Percentiles rank a stretch among this genome's conserved stretches.
Evolutionary conservation across 2,113 vertebrate genomes (phyloP).

Genomic region (Pituophis catenifer): DNA sequence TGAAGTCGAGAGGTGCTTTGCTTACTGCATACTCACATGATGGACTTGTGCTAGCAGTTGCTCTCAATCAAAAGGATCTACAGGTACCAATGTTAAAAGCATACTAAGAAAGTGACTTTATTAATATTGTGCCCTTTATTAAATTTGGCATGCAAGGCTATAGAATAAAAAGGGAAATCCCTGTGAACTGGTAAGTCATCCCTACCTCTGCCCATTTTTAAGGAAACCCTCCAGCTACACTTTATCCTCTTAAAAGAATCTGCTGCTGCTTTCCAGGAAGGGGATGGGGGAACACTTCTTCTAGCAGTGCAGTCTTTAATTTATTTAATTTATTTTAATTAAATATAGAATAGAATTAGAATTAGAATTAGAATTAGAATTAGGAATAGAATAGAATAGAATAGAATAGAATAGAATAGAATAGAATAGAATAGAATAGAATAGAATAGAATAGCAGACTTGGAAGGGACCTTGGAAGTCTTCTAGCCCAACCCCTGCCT

Average conservation of each 20-base stretch:
- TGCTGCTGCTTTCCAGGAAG: background rate
- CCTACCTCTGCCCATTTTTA: background rate
- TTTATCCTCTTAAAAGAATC: background rate
- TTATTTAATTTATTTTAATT: no score
- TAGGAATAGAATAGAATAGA: no score
- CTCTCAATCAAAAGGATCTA: slow-evolving; percentile 88
- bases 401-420: no score
- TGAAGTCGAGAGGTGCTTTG: slow-evolving; percentile 90
- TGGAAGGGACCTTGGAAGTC: no score
- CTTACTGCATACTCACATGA: slow-evolving; percentile 83
- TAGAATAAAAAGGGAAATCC: background rate
- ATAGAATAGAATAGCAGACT: no score
- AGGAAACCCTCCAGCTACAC: background rate
- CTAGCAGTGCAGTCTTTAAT: background rate
- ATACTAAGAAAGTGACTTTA: background rate
- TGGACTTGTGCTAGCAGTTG: slow-evolving; percentile 79
- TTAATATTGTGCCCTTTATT: background rate
- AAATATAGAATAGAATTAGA: no score
- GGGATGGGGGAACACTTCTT: background rate
- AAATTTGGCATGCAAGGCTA: background rate
- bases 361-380: no score
- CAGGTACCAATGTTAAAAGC: slow-evolving; percentile 66
- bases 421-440: no score
- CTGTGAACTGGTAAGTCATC: background rate
- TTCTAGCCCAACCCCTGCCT: no score